phyloP scores from a whole-genome alignment of 2,888 invertebrate genomes.

The Dusona sp. region DNA sequence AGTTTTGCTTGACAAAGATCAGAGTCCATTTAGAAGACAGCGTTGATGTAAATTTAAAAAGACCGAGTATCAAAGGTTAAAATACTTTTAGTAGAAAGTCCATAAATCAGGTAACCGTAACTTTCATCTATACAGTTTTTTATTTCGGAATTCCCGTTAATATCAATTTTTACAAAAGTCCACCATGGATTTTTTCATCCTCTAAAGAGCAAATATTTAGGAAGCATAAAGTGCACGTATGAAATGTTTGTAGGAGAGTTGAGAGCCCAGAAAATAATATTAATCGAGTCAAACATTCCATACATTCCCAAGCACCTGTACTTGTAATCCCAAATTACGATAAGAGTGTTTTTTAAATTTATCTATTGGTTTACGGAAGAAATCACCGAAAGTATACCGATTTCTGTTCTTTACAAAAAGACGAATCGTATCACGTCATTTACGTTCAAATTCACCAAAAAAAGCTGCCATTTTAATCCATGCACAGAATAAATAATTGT shows the following conservation, averaged over 20 bases:
- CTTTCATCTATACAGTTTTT: constrained; percentile 1
- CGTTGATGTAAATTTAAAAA: not conserved
- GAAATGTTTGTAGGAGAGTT: not conserved
- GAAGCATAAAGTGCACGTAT: not conserved
- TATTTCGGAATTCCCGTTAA: not conserved
- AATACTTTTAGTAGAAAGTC: constrained; percentile 46
- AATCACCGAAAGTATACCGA: not conserved
- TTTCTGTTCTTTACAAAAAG: too few species aligned
- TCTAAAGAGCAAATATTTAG: not conserved
- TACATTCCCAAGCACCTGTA: not conserved
- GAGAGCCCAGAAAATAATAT: not conserved
- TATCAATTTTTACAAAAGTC: constrained; percentile 5
- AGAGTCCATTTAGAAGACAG: constrained; percentile 12
- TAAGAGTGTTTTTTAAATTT: not conserved
- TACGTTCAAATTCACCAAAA: too few species aligned
- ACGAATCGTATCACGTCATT: too few species aligned
- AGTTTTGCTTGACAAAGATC: constrained; percentile 25
- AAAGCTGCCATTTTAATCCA: not conserved
- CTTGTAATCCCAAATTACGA: not conserved
- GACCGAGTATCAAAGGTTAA: constrained; percentile 35
- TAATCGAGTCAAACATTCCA: not conserved
- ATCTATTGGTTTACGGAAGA: not conserved
- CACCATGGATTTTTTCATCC: not conserved
- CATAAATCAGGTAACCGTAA: constrained; percentile 37
- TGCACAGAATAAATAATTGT: not conserved